A percentile compares a stretch with the other conserved stretches of the same genome.
Evolutionary conservation across 2,888 invertebrate species (phyloP).

Genomic region (Dasypogon diadema): DNA sequence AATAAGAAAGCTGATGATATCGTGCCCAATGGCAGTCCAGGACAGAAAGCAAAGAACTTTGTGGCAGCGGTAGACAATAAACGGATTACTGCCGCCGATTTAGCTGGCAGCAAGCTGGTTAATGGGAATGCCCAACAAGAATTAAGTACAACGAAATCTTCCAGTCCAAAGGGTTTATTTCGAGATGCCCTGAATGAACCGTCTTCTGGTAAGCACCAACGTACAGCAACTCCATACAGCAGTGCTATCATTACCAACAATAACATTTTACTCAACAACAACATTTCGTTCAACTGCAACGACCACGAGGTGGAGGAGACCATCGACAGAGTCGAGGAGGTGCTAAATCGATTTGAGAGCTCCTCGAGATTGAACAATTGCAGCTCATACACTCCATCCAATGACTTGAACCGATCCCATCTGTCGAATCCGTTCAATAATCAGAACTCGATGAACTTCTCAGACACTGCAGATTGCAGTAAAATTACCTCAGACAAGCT

Average conservation of each 20-base stretch:
- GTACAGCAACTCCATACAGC: background rate
- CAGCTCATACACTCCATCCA: background rate
- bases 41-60: slow-evolving; percentile 18
- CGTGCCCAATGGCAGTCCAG: slow-evolving; percentile 33
- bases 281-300: slow-evolving; percentile 45
- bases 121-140: slow-evolving; percentile 31
- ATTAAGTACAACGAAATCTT: slow-evolving; percentile 11
- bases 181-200: background rate
- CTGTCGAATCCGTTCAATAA: slow-evolving; percentile 38
- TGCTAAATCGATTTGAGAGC: slow-evolving; percentile 54
- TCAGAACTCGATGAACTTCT: background rate
- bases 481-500: background rate
- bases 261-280: slow-evolving; percentile 36
- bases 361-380: slow-evolving; percentile 43
- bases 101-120: background rate
- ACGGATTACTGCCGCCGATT: slow-evolving; percentile 7
- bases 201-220: background rate
- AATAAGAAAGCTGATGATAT: slow-evolving; percentile 4
- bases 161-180: background rate
- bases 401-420: background rate
- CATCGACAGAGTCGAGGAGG: slow-evolving; percentile 56
- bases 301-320: slow-evolving; percentile 56
- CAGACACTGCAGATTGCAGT: background rate
- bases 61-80: slow-evolving; percentile 17
- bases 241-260: slow-evolving; percentile 50